These are phyloP conservation scores for Metaphire vulgaris DNA, from an alignment of 1,140 invertebrate genomes.

Conservation along the genomic window DNA sequence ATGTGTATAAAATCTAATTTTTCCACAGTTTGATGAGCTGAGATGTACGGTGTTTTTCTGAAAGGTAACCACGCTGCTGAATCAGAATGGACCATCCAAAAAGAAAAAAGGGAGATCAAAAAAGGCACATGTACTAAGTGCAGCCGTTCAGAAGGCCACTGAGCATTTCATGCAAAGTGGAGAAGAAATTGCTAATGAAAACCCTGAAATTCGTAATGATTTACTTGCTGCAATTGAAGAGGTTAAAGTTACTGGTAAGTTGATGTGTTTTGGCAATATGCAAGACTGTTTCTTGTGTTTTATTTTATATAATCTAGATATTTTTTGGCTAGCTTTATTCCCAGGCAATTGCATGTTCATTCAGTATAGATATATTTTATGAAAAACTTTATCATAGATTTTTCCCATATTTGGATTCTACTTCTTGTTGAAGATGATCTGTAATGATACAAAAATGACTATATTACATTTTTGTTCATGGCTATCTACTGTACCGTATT, in stretches of 20 bases:
- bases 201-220: conserved; percentile 91
- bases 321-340: conserved; percentile 16
- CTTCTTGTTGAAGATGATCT: too few relatives aligned
- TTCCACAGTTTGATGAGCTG: too few relatives aligned
- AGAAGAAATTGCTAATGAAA: conserved; percentile 92
- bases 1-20: too few relatives aligned
- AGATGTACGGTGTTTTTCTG: too few relatives aligned
- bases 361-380: too few relatives aligned
- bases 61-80: conserved; percentile 84
- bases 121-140: conserved; percentile 86
- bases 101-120: conserved; percentile 97
- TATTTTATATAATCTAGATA: background rate
- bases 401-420: too few relatives aligned
- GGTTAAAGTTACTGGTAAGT: conserved; percentile 70
- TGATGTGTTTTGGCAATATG: too few relatives aligned
- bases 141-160: conserved; percentile 91
- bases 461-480: too few relatives aligned
- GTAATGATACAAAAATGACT: too few relatives aligned
- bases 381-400: too few relatives aligned
- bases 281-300: background rate
- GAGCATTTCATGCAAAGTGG: conserved; percentile 80
- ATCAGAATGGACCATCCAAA: conserved; percentile 90
- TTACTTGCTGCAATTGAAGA: conserved; percentile 93
- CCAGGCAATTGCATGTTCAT: too few relatives aligned
- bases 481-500: too few relatives aligned